Evolutionary conservation across 2,797 vertebrate species (phyloP).

Genomic region (Oreochromis mossambicus): DNA sequence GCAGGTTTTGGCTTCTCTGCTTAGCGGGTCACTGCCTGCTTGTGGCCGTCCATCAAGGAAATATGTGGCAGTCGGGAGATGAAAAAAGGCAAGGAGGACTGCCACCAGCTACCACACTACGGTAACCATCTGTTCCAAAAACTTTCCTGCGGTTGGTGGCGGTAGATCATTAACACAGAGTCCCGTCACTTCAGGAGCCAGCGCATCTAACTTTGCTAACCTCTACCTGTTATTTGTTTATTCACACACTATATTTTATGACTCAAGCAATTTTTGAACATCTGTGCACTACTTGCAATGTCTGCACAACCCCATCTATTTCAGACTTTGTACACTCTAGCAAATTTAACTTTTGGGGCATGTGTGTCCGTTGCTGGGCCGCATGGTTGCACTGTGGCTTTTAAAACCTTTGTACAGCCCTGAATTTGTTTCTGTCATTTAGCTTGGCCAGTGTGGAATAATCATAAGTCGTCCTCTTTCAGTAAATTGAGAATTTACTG

Average conservation of each 20-base stretch:
- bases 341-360: slow-evolving; percentile 10
- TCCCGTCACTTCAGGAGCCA: background rate
- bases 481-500: background rate
- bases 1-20: slow-evolving; percentile 32
- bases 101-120: slow-evolving; percentile 12
- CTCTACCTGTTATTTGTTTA: slow-evolving; percentile 13
- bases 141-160: slow-evolving; percentile 8
- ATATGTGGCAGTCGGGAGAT: slow-evolving; percentile 7
- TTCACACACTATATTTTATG: slow-evolving; percentile 10
- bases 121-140: slow-evolving; percentile 37
- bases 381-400: background rate
- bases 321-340: slow-evolving; percentile 24
- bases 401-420: background rate
- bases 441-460: background rate
- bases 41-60: slow-evolving; percentile 35
- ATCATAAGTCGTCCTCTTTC: background rate
- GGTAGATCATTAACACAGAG: slow-evolving; percentile 26
- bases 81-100: slow-evolving; percentile 19
- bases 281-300: slow-evolving; percentile 15
- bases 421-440: background rate
- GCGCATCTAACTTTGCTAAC: slow-evolving; percentile 11
- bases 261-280: slow-evolving; percentile 26
- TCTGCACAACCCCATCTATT: slow-evolving; percentile 29
- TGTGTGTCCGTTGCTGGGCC: background rate
- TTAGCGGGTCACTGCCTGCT: slow-evolving; percentile 46